phyloP scores from a whole-genome alignment of 2,888 invertebrate genomes.

The Fragum sueziense region DNA sequence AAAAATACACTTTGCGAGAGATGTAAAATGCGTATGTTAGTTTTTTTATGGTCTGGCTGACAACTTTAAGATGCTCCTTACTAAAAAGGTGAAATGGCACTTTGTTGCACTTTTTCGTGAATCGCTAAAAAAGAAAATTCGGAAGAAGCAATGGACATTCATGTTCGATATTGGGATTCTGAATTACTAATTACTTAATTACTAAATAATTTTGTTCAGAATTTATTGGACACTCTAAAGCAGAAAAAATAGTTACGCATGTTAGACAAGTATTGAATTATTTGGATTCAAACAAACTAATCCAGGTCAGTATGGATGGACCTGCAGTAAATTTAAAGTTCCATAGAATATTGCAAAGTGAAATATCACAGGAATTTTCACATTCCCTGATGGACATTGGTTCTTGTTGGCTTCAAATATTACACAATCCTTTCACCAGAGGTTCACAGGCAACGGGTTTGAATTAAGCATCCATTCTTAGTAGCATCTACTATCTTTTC shows the following conservation, averaged over 20 bases:
- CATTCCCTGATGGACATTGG: constrained; percentile 32
- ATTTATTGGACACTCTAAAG: constrained; percentile 49
- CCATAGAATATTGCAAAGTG: too few species aligned
- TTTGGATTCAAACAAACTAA: too few species aligned
- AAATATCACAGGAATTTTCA: too few species aligned
- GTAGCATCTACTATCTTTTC: too few species aligned
- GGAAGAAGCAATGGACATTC: constrained; percentile 62
- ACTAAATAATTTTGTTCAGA: constrained; percentile 47
- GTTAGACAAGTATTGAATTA: neutral
- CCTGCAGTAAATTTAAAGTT: too few species aligned
- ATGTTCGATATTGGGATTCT: constrained; percentile 48
- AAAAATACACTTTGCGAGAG: too few species aligned
- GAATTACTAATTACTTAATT: constrained; percentile 26
- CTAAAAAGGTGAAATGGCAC: too few species aligned
- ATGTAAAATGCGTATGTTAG: too few species aligned
- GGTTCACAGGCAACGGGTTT: constrained; percentile 36
- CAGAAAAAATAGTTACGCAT: neutral
- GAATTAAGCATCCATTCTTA: neutral
- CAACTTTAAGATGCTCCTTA: too few species aligned
- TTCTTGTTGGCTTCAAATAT: constrained; percentile 59
- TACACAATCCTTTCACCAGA: constrained; percentile 62
- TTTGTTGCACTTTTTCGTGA: constrained; percentile 54
- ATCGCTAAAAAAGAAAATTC: constrained; percentile 53
- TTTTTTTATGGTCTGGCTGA: too few species aligned
- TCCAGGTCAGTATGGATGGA: too few species aligned